Conservation (phyloP, 2,113 vertebrate species). For the Chaetops frenatus region DNA sequence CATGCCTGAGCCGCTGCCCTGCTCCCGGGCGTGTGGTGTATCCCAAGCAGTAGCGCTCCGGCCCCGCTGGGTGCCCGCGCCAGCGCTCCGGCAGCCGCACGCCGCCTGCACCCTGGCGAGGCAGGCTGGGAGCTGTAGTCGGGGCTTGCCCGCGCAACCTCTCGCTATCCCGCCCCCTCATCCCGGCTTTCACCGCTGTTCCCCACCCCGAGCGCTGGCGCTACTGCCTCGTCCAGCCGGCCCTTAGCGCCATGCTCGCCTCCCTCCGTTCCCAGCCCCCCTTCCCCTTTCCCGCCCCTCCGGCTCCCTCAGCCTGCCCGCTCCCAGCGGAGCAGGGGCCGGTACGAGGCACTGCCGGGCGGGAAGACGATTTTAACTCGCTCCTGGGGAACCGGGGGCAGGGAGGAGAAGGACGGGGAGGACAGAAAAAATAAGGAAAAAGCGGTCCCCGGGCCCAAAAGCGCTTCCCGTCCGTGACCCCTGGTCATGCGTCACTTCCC, state of each 20-base stretch:
- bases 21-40: accelerated
- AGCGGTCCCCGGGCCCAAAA: not conserved
- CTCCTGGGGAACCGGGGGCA: not conserved
- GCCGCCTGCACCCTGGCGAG: not conserved
- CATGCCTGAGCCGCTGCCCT: accelerated
- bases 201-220: not conserved
- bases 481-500: not conserved
- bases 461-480: not conserved
- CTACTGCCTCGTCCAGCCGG: not conserved
- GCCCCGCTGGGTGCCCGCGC: accelerated
- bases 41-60: not conserved
- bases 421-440: not conserved
- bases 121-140: slow-evolving; percentile 16
- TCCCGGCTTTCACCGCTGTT: not conserved
- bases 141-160: not conserved
- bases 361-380: not conserved
- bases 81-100: not conserved
- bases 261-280: not conserved
- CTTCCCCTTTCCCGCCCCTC: not conserved
- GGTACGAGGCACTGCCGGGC: not conserved
- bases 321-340: too few relatives aligned
- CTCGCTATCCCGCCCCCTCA: not conserved
- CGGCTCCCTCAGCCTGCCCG: not conserved
- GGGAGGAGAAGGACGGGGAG: not conserved
- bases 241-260: not conserved